Evolutionary conservation across 2,113 vertebrate genomes (phyloP).

Genomic region (Psittacula cyanocephala): DNA sequence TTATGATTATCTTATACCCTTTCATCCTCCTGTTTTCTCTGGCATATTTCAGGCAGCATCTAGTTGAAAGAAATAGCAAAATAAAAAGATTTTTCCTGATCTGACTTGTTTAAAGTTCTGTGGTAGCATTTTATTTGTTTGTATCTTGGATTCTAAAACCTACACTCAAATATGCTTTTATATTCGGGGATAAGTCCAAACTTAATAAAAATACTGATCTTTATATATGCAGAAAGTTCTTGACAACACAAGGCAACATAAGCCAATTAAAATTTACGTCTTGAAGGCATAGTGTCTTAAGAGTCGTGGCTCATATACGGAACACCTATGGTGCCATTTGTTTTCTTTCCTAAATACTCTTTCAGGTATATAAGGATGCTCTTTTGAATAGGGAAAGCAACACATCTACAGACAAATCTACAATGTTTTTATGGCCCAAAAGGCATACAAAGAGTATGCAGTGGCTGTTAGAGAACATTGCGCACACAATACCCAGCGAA

Average conservation of each 20-base stretch:
- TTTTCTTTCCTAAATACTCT: background rate
- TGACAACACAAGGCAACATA: background rate
- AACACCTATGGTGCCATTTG: background rate
- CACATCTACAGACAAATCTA: background rate
- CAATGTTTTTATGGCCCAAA: background rate
- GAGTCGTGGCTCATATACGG: background rate
- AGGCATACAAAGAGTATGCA: background rate
- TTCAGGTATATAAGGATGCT: background rate
- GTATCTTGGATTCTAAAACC: background rate
- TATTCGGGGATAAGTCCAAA: conserved; percentile 13
- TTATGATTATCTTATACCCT: background rate
- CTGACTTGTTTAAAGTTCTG: background rate
- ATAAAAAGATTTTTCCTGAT: background rate
- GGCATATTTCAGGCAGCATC: background rate
- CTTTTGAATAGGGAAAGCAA: background rate
- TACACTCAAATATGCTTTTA: conserved; percentile 5
- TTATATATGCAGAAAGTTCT: conserved; percentile 26
- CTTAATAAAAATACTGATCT: conserved; percentile 8
- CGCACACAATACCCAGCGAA: background rate
- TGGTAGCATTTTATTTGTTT: background rate
- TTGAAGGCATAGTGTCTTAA: background rate
- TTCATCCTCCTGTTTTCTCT: background rate
- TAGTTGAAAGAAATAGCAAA: background rate
- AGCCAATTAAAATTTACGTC: conserved; percentile 45
- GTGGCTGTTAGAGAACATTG: background rate